phyloP scores from a whole-genome alignment of 2,113 vertebrate genomes.

The Petrocephalus microphthalmus region DNA sequence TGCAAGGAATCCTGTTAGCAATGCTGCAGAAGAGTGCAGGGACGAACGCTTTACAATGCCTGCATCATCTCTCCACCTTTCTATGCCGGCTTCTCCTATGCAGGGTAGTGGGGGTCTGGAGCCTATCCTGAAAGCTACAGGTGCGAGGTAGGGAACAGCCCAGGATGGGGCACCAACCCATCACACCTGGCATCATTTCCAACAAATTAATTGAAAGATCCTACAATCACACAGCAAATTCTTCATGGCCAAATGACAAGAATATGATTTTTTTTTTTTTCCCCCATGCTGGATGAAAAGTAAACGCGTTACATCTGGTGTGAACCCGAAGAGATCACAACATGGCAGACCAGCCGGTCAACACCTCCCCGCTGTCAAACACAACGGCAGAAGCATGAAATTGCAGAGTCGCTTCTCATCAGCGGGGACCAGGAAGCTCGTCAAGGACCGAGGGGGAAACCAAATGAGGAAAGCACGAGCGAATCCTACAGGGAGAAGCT shows the following conservation, averaged over 20 bases:
- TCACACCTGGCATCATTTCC: background rate
- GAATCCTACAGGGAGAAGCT: background rate
- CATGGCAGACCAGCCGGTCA: background rate
- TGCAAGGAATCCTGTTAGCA: background rate
- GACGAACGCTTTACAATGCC: too few relatives aligned
- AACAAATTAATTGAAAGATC: background rate
- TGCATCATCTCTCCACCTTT: background rate
- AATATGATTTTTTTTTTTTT: background rate
- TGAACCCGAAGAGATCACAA: background rate
- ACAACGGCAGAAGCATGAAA: constrained; percentile 3
- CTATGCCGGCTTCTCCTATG: background rate
- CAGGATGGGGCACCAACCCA: background rate
- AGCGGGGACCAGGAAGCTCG: background rate
- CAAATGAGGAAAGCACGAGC: background rate
- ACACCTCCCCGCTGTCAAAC: background rate
- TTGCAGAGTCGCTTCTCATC: background rate
- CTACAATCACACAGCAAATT: background rate
- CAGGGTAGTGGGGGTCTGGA: background rate
- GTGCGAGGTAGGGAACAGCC: background rate
- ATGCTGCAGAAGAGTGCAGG: background rate
- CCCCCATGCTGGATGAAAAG: background rate
- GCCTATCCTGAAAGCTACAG: background rate
- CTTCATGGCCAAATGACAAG: background rate
- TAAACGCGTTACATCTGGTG: background rate
- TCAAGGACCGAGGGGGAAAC: constrained; percentile 1